phyloP scores from a whole-genome alignment of 2,113 vertebrate genomes.

The Oostethus manadensis region DNA sequence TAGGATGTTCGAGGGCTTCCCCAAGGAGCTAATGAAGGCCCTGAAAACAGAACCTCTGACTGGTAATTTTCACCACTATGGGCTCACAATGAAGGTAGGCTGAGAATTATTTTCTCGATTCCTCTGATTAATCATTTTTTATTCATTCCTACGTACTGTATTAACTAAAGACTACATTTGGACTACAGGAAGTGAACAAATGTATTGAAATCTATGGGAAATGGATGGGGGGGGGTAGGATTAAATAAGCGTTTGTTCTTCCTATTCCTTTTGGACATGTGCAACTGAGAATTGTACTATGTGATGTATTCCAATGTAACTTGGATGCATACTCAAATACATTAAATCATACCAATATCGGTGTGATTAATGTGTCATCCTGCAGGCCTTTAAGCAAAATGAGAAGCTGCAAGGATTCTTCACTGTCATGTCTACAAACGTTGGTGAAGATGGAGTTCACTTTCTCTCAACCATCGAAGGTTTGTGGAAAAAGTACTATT shows the following conservation, averaged over 20 bases:
- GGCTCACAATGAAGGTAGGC: slow-evolving; percentile 65
- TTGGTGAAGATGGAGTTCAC: slow-evolving; percentile 57
- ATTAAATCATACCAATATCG: no score
- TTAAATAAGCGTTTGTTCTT: no score
- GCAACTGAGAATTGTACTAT: no score
- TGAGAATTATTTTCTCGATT: background rate
- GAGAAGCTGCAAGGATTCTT: slow-evolving; percentile 67
- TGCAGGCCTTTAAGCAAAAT: slow-evolving; percentile 64
- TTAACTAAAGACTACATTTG: no score
- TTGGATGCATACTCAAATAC: no score
- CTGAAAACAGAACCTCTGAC: slow-evolving; percentile 70
- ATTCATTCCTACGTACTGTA: no score
- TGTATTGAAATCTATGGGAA: no score
- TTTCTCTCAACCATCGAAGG: slow-evolving; percentile 80
- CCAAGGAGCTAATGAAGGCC: slow-evolving; percentile 55
- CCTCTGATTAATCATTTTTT: no score
- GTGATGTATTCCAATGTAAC: no score
- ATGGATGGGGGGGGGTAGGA: no score
- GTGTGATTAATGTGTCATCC: background rate
- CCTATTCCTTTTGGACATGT: no score
- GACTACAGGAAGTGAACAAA: no score
- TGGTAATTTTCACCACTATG: slow-evolving; percentile 75
- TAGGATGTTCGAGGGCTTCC: slow-evolving; percentile 66
- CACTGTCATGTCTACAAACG: slow-evolving; percentile 71
- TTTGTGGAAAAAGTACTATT: slow-evolving; percentile 25